These are phyloP conservation scores for Terrapene triunguis DNA, from an alignment of 2,113 vertebrate genomes.

Conservation along the genomic window DNA sequence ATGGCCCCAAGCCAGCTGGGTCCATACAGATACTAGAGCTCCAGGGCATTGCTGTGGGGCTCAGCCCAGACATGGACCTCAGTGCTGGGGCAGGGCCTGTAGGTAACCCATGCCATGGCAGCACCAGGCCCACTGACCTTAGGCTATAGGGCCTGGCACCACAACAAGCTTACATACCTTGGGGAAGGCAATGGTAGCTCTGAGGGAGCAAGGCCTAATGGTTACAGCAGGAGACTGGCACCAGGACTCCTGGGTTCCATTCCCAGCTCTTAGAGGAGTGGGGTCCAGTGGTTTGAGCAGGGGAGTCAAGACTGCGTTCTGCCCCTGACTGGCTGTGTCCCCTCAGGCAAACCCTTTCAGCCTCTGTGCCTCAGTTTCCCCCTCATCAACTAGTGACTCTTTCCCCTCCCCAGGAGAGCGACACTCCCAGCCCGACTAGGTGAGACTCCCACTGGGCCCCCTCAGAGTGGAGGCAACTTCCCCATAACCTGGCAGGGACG, in stretches of 20 bases:
- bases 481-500: neutral
- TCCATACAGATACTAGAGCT: no score
- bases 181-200: no score
- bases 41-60: no score
- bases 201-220: neutral
- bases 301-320: neutral
- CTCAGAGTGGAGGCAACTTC: neutral
- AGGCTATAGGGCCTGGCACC: no score
- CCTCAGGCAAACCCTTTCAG: no score
- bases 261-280: neutral
- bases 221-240: neutral
- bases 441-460: neutral
- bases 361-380: neutral
- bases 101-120: no score
- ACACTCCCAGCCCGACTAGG: neutral
- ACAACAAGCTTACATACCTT: no score
- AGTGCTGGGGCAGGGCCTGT: neutral
- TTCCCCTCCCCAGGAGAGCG: no score
- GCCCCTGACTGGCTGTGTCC: neutral
- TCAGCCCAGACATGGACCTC: no score
- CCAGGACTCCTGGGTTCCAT: neutral
- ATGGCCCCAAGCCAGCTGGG: no score
- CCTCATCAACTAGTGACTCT: neutral
- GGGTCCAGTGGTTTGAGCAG: neutral
- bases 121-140: no score